phyloP scores from a whole-genome alignment of 1,140 invertebrate species.

The roundworm (Caenorhabditis elegans) region WBcel235 BX284603.4:3441501-3442000 shows the following conservation, averaged over 20 bases:
- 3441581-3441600: neutral
- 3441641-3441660: constrained; percentile 23
- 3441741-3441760: constrained; percentile 51
- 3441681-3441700: neutral
- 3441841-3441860: constrained; percentile 29
- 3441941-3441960: too few species aligned
- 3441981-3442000: too few species aligned
- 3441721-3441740: neutral
- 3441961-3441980: too few species aligned
- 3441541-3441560: constrained; percentile 46
- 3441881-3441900: neutral
- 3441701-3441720: neutral
- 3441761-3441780: constrained; percentile 47
- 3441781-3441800: constrained; percentile 40
- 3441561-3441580: constrained; percentile 53
- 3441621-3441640: neutral
- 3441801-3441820: constrained; percentile 31
- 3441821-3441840: constrained; percentile 48
- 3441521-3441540: constrained; percentile 49
- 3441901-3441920: too few species aligned
- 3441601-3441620: neutral
- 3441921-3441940: too few species aligned
- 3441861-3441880: neutral
- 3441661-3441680: neutral
- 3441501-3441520: constrained; percentile 52